These are phyloP conservation scores for Stramonita haemastoma DNA, from an alignment of 2,888 invertebrate species.

Conservation along the genomic window DNA sequence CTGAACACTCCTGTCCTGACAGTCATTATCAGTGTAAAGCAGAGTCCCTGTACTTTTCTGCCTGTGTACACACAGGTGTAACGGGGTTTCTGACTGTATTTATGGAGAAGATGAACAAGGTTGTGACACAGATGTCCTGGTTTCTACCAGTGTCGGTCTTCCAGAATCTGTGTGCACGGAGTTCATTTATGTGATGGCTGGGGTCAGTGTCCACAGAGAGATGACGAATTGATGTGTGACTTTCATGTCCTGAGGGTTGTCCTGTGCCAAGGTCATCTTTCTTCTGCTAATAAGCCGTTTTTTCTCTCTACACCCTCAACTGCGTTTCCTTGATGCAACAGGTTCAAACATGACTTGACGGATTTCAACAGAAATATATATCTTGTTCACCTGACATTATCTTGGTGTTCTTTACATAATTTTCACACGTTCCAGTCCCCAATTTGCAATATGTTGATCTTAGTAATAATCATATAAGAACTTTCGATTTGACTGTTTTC, in stretches of 20 bases:
- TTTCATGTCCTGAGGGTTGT: background rate
- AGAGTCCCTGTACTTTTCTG: background rate
- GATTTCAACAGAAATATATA: background rate
- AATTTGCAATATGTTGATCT: background rate
- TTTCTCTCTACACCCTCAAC: background rate
- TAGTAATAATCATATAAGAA: background rate
- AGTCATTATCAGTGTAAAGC: too few species aligned
- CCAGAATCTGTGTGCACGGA: background rate
- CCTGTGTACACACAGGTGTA: constrained; percentile 2
- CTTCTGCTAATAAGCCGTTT: background rate
- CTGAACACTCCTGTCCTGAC: too few species aligned
- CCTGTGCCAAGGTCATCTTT: background rate
- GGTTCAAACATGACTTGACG: background rate
- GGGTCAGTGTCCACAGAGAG: background rate
- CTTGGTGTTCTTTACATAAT: background rate
- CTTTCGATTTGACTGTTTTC: background rate
- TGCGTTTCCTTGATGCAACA: background rate
- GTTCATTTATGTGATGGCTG: background rate
- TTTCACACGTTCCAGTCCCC: background rate
- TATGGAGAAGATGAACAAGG: constrained; percentile 3
- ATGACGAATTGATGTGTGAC: background rate
- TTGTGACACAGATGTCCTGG: background rate
- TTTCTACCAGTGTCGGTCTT: background rate
- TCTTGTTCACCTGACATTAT: background rate
- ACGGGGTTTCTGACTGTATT: background rate